phyloP scores from a whole-genome alignment of 2,113 vertebrate genomes.

The Bambusicola thoracicus region DNA sequence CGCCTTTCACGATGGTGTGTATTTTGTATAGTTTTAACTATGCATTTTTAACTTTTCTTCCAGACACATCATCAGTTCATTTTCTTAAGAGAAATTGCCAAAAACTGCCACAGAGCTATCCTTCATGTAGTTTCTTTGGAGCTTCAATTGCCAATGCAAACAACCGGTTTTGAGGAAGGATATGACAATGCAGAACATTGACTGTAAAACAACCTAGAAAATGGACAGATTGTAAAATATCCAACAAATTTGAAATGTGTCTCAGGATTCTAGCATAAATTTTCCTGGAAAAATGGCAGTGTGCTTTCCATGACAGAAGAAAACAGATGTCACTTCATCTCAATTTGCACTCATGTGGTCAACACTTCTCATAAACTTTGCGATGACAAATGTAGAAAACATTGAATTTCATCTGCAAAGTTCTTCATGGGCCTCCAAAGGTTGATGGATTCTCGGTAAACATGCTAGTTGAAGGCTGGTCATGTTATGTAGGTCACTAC shows the following conservation, averaged over 20 bases:
- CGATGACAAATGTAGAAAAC: background rate
- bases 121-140: background rate
- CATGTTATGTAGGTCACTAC: background rate
- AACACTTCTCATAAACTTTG: background rate
- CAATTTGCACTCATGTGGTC: background rate
- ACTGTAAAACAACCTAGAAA: conserved; percentile 47
- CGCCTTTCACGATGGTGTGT: background rate
- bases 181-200: background rate
- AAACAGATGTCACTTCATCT: background rate
- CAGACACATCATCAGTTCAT: background rate
- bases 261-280: background rate
- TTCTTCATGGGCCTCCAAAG: background rate
- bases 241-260: background rate
- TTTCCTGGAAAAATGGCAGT: background rate
- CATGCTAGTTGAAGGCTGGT: background rate
- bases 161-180: conserved; percentile 17
- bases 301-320: background rate
- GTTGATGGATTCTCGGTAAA: background rate
- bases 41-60: background rate
- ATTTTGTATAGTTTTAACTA: background rate
- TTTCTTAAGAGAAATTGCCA: background rate
- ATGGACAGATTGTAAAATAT: background rate
- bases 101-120: background rate
- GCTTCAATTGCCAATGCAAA: background rate
- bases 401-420: background rate